Evolutionary conservation across 1,140 invertebrate genomes (phyloP).

Genomic region (Drosophila littoralis): DNA sequence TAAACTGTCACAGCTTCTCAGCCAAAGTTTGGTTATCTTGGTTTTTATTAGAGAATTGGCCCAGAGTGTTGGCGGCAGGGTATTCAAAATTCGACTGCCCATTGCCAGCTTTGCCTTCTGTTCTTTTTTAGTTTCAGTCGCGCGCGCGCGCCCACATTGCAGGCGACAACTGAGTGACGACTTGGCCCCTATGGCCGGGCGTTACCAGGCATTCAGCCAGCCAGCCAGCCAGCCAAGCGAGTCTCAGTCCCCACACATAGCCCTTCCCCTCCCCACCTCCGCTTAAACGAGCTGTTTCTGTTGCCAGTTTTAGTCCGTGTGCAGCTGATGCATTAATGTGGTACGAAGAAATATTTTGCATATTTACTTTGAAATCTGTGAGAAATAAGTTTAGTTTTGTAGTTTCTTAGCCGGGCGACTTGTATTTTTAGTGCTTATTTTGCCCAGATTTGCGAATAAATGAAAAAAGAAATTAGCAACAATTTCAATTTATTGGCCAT

Average conservation of each 20-base stretch:
- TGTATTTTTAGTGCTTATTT: background rate
- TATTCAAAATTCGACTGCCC: too few species aligned
- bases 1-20: too few species aligned
- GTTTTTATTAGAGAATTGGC: too few species aligned
- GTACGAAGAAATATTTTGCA: slow-evolving; percentile 78
- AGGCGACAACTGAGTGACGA: slow-evolving; percentile 51
- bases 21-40: too few species aligned
- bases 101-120: background rate
- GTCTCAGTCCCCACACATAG: slow-evolving; percentile 25
- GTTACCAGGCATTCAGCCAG: background rate
- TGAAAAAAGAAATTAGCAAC: slow-evolving; percentile 41
- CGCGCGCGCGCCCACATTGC: slow-evolving; percentile 62
- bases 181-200: slow-evolving; percentile 28
- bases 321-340: slow-evolving; percentile 71
- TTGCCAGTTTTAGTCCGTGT: slow-evolving; percentile 11
- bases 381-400: slow-evolving; percentile 47
- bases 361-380: slow-evolving; percentile 78
- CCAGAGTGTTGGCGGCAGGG: too few species aligned
- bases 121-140: slow-evolving; percentile 25
- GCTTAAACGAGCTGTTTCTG: background rate
- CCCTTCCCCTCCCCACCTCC: background rate
- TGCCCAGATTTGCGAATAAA: slow-evolving; percentile 4
- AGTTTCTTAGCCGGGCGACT: background rate
- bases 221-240: slow-evolving; percentile 45
- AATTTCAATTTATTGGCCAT: slow-evolving; percentile 52